Evolutionary conservation across 2,888 invertebrate species (phyloP).

Genomic region (Azorinus chamasolen): DNA sequence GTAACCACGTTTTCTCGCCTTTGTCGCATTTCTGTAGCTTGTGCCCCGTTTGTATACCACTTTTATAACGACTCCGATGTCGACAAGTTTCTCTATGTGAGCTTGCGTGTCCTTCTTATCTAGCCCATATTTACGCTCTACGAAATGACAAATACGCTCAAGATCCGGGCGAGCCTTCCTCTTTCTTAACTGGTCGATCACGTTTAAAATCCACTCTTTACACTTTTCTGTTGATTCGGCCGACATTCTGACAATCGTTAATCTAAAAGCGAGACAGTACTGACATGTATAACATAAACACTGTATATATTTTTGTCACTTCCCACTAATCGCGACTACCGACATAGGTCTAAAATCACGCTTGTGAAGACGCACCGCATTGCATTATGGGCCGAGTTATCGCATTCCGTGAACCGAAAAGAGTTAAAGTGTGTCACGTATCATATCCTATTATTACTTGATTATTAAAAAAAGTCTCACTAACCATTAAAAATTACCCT

Average conservation of each 20-base stretch:
- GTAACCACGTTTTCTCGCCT: conserved; percentile 89
- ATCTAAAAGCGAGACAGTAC: not conserved
- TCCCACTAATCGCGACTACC: conserved; percentile 54
- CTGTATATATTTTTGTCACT: conserved; percentile 7
- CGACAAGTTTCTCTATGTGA: conserved; percentile 92
- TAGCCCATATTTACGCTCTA: conserved; percentile 91
- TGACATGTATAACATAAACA: conserved; percentile 4
- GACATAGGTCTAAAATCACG: conserved; percentile 66
- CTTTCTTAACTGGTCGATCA: conserved; percentile 94
- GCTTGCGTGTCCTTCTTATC: conserved; percentile 88
- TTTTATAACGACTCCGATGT: conserved; percentile 92
- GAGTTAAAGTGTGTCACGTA: too few species aligned
- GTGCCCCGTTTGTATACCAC: conserved; percentile 95
- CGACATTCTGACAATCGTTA: conserved; percentile 37
- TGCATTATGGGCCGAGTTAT: conserved; percentile 69
- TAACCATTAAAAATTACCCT: too few species aligned
- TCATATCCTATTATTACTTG: too few species aligned
- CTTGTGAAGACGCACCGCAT: conserved; percentile 68
- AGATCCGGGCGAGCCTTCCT: conserved; percentile 95
- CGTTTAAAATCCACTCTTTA: conserved; percentile 89
- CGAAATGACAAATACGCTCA: conserved; percentile 93
- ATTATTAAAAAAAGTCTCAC: too few species aligned
- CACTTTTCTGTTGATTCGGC: conserved; percentile 22
- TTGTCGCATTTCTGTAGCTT: conserved; percentile 94
- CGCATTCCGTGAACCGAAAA: conserved; percentile 2